Evolutionary conservation across 1,140 invertebrate species (phyloP).

Genomic region (Drosophila watanabei): DNA sequence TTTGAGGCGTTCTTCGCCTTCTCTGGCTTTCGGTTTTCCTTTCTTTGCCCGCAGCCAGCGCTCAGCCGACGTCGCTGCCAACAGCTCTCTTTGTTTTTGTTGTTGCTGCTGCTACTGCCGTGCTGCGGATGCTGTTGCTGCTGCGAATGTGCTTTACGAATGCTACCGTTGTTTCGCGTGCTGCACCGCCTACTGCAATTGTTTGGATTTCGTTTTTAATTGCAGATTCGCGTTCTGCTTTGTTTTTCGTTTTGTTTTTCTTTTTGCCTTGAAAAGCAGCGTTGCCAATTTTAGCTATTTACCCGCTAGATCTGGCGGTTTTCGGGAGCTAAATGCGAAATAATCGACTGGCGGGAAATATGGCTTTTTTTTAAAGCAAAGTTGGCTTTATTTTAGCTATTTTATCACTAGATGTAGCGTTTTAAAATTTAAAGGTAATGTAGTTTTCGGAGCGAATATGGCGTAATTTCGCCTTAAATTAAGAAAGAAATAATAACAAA

Average conservation of each 20-base stretch:
- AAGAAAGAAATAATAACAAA: too few species aligned
- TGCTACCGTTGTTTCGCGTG: constrained; percentile 13
- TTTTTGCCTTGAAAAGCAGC: constrained; percentile 55
- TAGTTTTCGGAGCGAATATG: too few species aligned
- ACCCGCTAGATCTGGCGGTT: too few species aligned
- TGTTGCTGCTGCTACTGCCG: constrained; percentile 17
- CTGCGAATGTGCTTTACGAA: constrained; percentile 1
- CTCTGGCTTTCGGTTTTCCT: constrained; percentile 65
- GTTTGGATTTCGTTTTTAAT: constrained; percentile 36
- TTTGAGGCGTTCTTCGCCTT: constrained; percentile 64
- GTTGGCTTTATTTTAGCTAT: too few species aligned
- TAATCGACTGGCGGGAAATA: too few species aligned
- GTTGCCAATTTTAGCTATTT: too few species aligned
- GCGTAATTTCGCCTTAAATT: too few species aligned
- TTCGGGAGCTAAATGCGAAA: too few species aligned
- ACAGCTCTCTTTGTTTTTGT: constrained; percentile 36
- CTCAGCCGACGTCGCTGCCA: constrained; percentile 35
- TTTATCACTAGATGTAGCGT: too few species aligned
- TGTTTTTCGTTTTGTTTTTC: constrained; percentile 18
- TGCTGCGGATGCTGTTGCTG: constrained; percentile 24
- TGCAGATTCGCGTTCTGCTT: constrained; percentile 5
- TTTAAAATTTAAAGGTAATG: too few species aligned
- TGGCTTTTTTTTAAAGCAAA: too few species aligned
- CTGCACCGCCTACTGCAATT: constrained; percentile 29
- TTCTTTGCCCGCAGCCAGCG: constrained; percentile 50